Conservation (phyloP, 2,888 invertebrate species). For the Pachydiplax longipennis region DNA sequence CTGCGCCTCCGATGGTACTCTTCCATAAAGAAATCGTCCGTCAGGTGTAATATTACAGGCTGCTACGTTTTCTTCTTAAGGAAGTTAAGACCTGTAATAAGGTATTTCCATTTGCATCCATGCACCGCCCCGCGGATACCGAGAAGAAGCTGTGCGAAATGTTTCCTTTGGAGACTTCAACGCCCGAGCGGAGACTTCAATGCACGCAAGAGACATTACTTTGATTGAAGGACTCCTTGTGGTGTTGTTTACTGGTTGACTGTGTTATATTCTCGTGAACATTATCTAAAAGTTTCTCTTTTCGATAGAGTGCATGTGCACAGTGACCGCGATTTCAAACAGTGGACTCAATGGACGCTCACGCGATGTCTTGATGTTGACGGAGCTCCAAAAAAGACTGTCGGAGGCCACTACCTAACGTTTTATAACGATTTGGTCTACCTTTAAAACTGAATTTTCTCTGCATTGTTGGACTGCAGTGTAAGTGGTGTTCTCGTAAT, state of each 20-base stretch:
- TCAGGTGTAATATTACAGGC: not conserved
- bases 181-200: not conserved
- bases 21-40: not conserved
- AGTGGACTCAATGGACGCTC: not conserved
- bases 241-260: not conserved
- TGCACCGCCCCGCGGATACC: not conserved
- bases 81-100: not conserved
- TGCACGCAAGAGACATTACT: not conserved
- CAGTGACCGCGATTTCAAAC: not conserved
- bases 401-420: not conserved
- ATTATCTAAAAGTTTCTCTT: not conserved
- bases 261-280: not conserved
- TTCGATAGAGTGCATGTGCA: not conserved
- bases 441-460: not conserved
- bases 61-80: not conserved
- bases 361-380: not conserved
- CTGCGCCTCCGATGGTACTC: not conserved
- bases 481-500: not conserved
- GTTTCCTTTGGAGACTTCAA: too few relatives aligned
- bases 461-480: slow-evolving; percentile 30
- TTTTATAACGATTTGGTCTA: not conserved
- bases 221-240: not conserved
- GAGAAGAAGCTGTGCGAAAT: not conserved
- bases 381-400: not conserved
- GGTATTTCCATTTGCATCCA: not conserved